Evolutionary conservation across 2,888 invertebrate species (phyloP), one percentile per base, ranked within the genome.

Genomic region (Noctua comes): DNA sequence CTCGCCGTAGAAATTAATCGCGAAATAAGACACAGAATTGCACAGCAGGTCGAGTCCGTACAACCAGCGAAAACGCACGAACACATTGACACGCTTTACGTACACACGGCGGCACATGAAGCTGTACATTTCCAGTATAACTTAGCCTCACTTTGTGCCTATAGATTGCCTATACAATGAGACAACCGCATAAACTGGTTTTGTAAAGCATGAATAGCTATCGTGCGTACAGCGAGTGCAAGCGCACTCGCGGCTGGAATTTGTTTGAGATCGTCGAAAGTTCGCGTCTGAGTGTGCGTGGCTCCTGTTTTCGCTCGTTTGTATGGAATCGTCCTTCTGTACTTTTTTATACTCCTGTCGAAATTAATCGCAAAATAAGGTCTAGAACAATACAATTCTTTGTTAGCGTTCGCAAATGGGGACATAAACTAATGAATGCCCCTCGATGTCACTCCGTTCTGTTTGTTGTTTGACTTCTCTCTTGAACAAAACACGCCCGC

Each of bases 341-440:
- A 2, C 2, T n/a, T 40, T 27, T 68, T 11, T 68, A 31, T 77
- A 43, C 7, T 43, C 2, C 40, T 24, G 27, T 46, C 62, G 51
- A 84, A 70, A 72, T 72, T 24, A 48, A 68, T 68, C 36, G 66
- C n/a, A 54, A 73, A 86, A 48, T 64, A 59, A 65, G 27, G 36
- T 54, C 43, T 68, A 36, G 46, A 73, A 84, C 70, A 77, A 80
- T 64, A 72, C 27, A 27, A 73, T 71, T 84, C 46, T 73, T 62
- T 70, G 80, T 75, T 77, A 73, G 73, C 65, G 18, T 72, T 76
- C 59, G 36, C 27, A 77, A 84, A 77, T 74, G 68, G 54, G 77
- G 81, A 80, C 77, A 84, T 81, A 87, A 78, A 84, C 76, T 69
- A 81, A 81, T 81, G 84, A 87, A 84, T 27, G 57, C 59, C 68